A percentile compares a stretch with the other conserved stretches of the same genome.
Conservation (phyloP, 2,888 invertebrate genomes). For the Neoitamus cyanurus region DNA sequence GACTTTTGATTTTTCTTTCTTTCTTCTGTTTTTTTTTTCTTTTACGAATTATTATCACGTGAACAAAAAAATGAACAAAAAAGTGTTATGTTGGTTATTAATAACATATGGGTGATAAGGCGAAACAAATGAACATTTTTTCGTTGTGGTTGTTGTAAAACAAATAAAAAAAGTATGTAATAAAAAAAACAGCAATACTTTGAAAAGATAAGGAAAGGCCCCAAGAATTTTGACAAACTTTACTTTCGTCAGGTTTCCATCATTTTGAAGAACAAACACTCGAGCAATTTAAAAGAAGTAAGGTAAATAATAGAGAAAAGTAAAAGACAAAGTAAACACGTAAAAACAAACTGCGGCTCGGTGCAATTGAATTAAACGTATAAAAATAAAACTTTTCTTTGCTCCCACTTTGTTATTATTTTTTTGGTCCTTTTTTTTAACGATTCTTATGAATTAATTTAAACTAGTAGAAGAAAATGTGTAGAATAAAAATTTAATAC, state of each 20-base stretch:
- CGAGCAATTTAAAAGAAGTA: background rate
- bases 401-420: background rate
- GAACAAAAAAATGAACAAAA: constrained; percentile 7
- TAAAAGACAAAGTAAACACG: background rate
- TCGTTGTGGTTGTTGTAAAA: constrained; percentile 59
- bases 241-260: constrained; percentile 21
- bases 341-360: background rate
- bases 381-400: background rate
- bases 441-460: background rate
- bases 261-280: background rate
- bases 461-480: background rate
- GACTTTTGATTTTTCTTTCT: constrained; percentile 8
- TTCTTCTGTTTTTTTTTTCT: constrained; percentile 15
- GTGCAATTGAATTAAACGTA: background rate
- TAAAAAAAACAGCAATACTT: constrained; percentile 67
- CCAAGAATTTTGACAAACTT: constrained; percentile 55
- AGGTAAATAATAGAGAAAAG: background rate
- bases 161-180: constrained; percentile 68
- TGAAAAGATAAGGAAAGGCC: constrained; percentile 59
- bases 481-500: constrained; percentile 63
- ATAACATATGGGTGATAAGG: constrained; percentile 38
- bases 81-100: constrained; percentile 41
- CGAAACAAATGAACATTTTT: constrained; percentile 56
- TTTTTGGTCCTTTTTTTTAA: background rate
- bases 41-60: background rate